Base-by-base conservation (phyloP, 2,113 vertebrate species). In the Vulpes lagopus region DNA sequence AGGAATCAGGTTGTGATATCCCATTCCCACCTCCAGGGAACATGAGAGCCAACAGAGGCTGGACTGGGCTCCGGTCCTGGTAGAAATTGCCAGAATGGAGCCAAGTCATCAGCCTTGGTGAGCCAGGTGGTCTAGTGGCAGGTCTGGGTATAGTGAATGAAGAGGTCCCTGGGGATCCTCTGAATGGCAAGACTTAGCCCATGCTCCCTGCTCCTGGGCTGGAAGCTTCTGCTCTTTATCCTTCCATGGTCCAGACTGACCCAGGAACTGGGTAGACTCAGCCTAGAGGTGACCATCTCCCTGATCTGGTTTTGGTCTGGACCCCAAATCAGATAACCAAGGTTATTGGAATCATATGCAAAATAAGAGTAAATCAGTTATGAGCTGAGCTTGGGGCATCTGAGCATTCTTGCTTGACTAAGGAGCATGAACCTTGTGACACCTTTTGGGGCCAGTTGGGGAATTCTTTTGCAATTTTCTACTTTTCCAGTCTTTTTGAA, bases 401-500 rank as follows among this genome's bases (percentile, higher is more conserved):
- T 69, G 86, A 80, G 76, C 27, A 73, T 62, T 90, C 55, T 90
- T 43, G 30, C 60, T 90, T 23, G 12, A 62, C 19, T 60, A 19
- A 80, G 76, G 90, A 69, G 32, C 23, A 3, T 32, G 32, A 12
- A 15, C 1, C 0, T 49, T 74, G 51, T 71, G 83, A 65, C 17
- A n/a, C 2, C 25, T 60, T 89, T 89, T 91, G 14, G 27, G 74
- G 62, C 38, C 23, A 43, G 43, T 11, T 10, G 27, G 64, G 27
- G 25, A 14, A 5, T 81, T 64, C 22, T 93, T 91, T 94, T 73
- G 73, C 76, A 38, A 3, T 38, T 88, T 96, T 87, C 12, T 87
- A 59, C 59, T 91, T 85, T 89, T 69, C 65, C 53, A 20, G 49
- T 84, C 59, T 81, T 51, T 91, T 93, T 89, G 17, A 92, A 57